Percentiles rank a stretch among this genome's conserved stretches.
Conservation (phyloP, 2,888 invertebrate genomes). For the Clistopyga incitator region DNA sequence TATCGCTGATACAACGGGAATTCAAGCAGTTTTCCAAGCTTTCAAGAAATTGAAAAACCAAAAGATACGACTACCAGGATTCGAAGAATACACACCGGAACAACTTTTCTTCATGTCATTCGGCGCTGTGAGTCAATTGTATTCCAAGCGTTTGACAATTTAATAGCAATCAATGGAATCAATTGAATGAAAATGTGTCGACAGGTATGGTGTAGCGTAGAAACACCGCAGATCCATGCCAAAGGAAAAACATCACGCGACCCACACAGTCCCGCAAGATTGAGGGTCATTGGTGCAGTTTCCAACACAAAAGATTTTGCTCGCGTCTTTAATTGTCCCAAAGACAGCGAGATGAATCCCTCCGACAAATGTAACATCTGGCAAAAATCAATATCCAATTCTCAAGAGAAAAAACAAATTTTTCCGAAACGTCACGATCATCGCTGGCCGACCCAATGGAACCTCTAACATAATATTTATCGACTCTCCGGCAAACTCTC, state of each 20-base stretch:
- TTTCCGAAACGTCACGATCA: no score
- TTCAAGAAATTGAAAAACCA: no score
- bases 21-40: no score
- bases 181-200: no score
- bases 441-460: no score
- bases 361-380: constrained; percentile 63
- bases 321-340: constrained; percentile 58
- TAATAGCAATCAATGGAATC: background rate
- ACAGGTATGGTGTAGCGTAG: constrained; percentile 54
- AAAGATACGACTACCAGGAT: no score
- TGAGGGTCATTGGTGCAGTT: constrained; percentile 62
- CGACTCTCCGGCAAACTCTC: no score
- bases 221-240: constrained; percentile 31
- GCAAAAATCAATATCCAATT: constrained; percentile 7
- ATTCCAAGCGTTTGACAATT: background rate
- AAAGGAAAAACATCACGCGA: constrained; percentile 19
- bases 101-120: no score
- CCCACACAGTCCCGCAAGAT: constrained; percentile 50
- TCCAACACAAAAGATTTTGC: constrained; percentile 64
- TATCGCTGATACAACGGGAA: no score
- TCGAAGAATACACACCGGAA: no score
- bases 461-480: no score
- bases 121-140: no score
- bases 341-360: constrained; percentile 66
- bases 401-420: background rate